Evolutionary conservation across 1,140 invertebrate genomes (phyloP), one percentile per base, ranked within the genome.

Genomic region (Thaumetopoea pityocampa): DNA sequence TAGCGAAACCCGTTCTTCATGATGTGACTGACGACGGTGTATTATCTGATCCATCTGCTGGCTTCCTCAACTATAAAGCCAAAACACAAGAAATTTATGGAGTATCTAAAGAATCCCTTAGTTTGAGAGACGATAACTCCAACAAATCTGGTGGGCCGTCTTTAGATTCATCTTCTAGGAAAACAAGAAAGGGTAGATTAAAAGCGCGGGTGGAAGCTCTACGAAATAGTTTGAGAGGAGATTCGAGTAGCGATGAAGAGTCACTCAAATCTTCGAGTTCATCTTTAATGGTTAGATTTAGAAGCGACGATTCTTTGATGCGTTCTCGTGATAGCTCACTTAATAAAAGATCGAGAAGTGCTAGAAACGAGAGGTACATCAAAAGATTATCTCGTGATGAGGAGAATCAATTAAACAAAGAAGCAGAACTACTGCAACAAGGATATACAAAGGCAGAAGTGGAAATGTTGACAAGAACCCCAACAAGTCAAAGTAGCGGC

Each of bases 321-420:
- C 82, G 82, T 18, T 85, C 78, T 34, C 85, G 86, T 51, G 88
- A 87, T 23, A 88, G 87, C 14, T 88, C 86, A 2, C 67, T 85
- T 19, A 77, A 81, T 26, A 83, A 83, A 47, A 76, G 67, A 30
- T 74, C 76, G 6, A 85, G 93, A 34, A 88, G 89, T 9, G 92
- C 93, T 0, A 86, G 93, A 51, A 94, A 92, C 28, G 93, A 94
- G 69, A 86, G 93, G 16, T 93, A 94, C 56, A 89, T 92, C 27
- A 92, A 92, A 62, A 84, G 93, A 17, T 78, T 93, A 29, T 92
- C 91, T 2, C 86, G 89, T 19, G 92, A 93, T 42, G 90, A 92
- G 19, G 88, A 89, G 64, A 76, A 86, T 10, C 86, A 87, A 38
- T 58, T 88, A 1, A 88, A 88, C 41, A 88, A 87, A 57, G 89